phyloP scores from a whole-genome alignment of 2,888 invertebrate genomes.

The Pasiphila rectangulata region DNA sequence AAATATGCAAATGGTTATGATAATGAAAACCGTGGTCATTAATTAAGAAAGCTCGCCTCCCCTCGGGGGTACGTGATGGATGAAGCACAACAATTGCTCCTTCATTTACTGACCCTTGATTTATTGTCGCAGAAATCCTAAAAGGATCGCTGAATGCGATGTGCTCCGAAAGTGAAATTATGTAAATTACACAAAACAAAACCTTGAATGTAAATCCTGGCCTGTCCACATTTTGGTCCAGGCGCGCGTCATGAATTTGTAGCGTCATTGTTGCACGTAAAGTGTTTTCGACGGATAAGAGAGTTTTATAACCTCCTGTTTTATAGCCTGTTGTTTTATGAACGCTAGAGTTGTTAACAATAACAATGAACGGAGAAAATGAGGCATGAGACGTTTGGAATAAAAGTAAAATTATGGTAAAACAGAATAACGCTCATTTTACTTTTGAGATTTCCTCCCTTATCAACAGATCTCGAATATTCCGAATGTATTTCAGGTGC shows the following conservation, averaged over 20 bases:
- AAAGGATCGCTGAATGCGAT: conserved; percentile 1
- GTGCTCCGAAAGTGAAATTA: conserved; percentile 8
- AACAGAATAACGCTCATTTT: too few relatives aligned
- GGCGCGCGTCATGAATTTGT: neutral
- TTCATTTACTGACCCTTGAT: conserved; percentile 7
- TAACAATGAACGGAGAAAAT: conserved; percentile 1
- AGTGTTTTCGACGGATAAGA: neutral
- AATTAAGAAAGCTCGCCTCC: conserved; percentile 6
- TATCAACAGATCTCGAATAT: neutral
- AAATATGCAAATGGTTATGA: conserved; percentile 13
- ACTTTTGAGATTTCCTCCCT: neutral
- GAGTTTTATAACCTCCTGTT: neutral
- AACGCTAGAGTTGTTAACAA: neutral
- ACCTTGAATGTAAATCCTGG: neutral
- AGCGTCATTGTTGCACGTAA: conserved; percentile 1
- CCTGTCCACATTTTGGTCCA: neutral
- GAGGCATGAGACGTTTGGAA: neutral
- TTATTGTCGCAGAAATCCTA: conserved; percentile 1
- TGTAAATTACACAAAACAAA: conserved; percentile 12
- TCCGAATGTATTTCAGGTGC: too few relatives aligned
- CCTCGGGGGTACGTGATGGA: conserved; percentile 4
- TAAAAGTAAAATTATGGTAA: too few relatives aligned
- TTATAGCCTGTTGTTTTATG: neutral
- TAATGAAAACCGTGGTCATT: conserved; percentile 9
- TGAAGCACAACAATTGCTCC: conserved; percentile 6